These are phyloP conservation scores for Podocnemis expansa DNA, from an alignment of 2,113 vertebrate genomes.

Conservation along the genomic window DNA sequence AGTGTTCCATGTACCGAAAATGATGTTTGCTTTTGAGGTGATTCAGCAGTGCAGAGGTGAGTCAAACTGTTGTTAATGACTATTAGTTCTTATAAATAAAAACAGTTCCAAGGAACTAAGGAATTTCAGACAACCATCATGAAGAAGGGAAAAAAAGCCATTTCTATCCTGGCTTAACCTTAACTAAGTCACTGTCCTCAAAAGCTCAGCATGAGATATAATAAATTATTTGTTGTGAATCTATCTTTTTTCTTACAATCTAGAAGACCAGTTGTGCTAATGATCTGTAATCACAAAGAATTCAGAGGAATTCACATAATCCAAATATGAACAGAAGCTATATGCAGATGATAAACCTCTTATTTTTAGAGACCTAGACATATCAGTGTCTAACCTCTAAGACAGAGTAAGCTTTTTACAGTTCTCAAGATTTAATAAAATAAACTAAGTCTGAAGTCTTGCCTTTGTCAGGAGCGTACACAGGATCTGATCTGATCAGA, in stretches of 20 bases:
- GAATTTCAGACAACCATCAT: background rate
- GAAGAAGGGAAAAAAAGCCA: background rate
- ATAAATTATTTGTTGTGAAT: background rate
- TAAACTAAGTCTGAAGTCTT: background rate
- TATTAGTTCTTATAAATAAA: slow-evolving; percentile 4
- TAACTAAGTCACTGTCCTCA: background rate
- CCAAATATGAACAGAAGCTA: background rate
- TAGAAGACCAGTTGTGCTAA: background rate
- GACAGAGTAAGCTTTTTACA: background rate
- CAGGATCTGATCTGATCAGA: background rate
- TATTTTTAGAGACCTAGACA: background rate
- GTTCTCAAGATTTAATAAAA: background rate
- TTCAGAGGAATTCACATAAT: background rate
- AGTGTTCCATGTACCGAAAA: background rate
- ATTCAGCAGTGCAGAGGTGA: background rate
- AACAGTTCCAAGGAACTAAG: background rate
- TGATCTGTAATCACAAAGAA: background rate
- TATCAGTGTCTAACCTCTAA: background rate
- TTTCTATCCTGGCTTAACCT: background rate
- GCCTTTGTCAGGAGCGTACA: background rate
- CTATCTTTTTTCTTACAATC: background rate
- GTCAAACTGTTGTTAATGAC: background rate
- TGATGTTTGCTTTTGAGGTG: background rate
- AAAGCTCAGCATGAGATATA: background rate
- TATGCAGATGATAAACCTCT: background rate